Conservation (phyloP, 2,797 vertebrate species). For the Anas bahamensis region DNA sequence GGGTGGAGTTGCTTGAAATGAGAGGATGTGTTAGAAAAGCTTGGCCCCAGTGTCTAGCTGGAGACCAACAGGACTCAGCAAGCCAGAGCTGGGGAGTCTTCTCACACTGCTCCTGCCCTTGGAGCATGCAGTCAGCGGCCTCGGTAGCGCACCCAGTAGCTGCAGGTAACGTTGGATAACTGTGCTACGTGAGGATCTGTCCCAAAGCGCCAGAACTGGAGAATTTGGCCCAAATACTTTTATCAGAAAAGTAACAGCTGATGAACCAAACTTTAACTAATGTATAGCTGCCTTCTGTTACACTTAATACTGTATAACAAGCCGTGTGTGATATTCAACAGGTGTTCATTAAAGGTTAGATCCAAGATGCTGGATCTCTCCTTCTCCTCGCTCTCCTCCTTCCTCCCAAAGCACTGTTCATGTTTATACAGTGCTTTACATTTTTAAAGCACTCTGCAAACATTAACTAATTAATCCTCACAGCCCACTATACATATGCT, state of each 20-base stretch:
- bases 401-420: neutral
- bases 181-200: accelerated
- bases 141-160: neutral
- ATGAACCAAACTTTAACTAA: neutral
- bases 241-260: neutral
- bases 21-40: neutral
- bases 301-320: neutral
- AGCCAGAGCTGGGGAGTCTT: neutral
- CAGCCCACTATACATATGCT: constrained; percentile 35
- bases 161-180: neutral
- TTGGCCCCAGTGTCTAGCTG: neutral
- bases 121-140: no score
- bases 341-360: neutral
- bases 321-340: neutral
- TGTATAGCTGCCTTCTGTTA: neutral
- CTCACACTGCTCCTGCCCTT: neutral
- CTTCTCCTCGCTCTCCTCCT: neutral
- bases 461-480: constrained; percentile 38
- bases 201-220: neutral
- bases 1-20: neutral
- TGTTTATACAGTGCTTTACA: neutral
- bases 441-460: constrained; percentile 37
- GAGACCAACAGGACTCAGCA: neutral
- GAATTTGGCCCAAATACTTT: neutral
- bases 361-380: neutral